A percentile compares a stretch with the other conserved stretches of the same genome.
Evolutionary conservation across 2,888 invertebrate genomes (phyloP).

Genomic region (Melanargia galathea): DNA sequence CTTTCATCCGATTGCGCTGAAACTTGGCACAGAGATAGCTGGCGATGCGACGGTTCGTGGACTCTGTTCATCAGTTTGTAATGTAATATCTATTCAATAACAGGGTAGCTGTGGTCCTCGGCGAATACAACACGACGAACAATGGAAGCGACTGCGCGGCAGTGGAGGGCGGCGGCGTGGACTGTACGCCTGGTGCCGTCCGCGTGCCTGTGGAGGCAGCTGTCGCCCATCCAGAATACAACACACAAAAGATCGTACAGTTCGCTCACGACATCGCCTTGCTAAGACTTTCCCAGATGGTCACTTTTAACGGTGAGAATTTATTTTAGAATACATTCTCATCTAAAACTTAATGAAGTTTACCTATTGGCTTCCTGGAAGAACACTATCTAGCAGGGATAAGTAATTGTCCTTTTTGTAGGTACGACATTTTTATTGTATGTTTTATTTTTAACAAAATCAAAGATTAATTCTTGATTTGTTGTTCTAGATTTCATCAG

Average conservation of each 20-base stretch:
- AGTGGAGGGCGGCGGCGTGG: conserved; percentile 49
- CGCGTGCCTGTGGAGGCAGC: conserved; percentile 60
- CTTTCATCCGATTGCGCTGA: too few relatives aligned
- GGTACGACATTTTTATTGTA: too few relatives aligned
- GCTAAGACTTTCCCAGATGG: conserved; percentile 61
- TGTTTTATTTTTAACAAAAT: too few relatives aligned
- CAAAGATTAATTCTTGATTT: background rate
- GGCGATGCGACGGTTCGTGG: too few relatives aligned
- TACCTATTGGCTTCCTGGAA: too few relatives aligned
- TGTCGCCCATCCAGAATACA: conserved; percentile 72
- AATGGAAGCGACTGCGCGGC: conserved; percentile 64
- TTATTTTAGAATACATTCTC: too few relatives aligned
- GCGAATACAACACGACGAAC: conserved; percentile 72
- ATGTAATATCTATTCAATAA: background rate
- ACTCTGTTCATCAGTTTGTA: too few relatives aligned
- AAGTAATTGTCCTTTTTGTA: too few relatives aligned
- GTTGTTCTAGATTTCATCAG: conserved; percentile 65
- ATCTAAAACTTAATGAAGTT: too few relatives aligned
- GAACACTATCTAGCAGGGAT: too few relatives aligned
- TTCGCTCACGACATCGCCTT: conserved; percentile 72
- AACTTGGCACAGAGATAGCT: too few relatives aligned
- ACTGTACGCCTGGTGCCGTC: conserved; percentile 67
- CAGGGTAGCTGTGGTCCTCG: conserved; percentile 58
- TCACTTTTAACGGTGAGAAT: conserved; percentile 65
- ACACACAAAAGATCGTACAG: conserved; percentile 30